phyloP scores from a whole-genome alignment of 2,797 vertebrate genomes.

The Naso thynnoides region DNA sequence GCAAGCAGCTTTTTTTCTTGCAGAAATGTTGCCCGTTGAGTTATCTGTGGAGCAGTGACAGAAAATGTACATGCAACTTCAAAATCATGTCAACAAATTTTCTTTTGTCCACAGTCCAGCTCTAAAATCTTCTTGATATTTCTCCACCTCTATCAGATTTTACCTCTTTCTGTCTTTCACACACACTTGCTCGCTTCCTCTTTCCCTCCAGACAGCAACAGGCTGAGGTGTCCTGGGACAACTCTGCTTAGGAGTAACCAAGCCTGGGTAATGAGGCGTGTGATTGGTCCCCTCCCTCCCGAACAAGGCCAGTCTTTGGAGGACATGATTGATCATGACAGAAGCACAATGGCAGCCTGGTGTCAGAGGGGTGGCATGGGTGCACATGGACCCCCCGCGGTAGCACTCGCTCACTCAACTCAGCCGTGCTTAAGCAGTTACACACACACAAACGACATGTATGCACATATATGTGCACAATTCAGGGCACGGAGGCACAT shows the following conservation, averaged over 20 bases:
- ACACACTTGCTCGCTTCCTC: constrained; percentile 36
- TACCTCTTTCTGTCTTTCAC: constrained; percentile 10
- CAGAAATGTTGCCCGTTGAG: background rate
- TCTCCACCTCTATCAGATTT: background rate
- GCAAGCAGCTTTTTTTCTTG: background rate
- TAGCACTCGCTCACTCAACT: constrained; percentile 48
- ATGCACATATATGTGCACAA: constrained; percentile 79
- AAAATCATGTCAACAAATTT: background rate
- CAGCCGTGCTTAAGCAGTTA: constrained; percentile 61
- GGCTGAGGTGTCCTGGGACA: constrained; percentile 80
- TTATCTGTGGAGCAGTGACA: background rate
- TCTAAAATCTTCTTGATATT: background rate
- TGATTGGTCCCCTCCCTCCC: constrained; percentile 87
- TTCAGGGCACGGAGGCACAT: constrained; percentile 16
- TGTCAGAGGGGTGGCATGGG: constrained; percentile 81
- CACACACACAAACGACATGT: constrained; percentile 49
- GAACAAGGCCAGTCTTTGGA: constrained; percentile 83
- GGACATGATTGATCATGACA: constrained; percentile 88
- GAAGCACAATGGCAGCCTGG: constrained; percentile 82
- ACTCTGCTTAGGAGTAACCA: constrained; percentile 82
- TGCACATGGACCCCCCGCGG: constrained; percentile 62
- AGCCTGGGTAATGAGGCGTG: constrained; percentile 88
- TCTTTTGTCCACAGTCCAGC: background rate
- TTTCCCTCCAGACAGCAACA: constrained; percentile 79
- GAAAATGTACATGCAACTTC: background rate